These are phyloP conservation scores for Spodoptera littoralis DNA, from an alignment of 2,888 invertebrate species.

Conservation along the genomic window DNA sequence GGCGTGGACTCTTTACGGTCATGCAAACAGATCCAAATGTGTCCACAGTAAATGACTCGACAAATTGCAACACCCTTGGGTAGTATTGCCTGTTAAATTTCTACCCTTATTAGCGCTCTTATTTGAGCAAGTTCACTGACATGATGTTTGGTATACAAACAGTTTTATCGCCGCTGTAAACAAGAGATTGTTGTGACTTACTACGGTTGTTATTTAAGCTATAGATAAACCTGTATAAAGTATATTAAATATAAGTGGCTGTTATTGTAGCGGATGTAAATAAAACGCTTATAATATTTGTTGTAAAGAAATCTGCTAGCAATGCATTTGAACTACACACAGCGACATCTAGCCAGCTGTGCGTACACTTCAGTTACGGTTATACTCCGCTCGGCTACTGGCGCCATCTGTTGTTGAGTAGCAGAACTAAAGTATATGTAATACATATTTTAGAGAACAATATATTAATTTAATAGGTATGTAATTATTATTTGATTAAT, in stretches of 20 bases:
- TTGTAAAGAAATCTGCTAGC: too few relatives aligned
- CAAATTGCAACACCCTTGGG: conserved; percentile 81
- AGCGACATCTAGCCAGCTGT: conserved; percentile 62
- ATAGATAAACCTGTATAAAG: too few relatives aligned
- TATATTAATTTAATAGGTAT: neutral
- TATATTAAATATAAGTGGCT: too few relatives aligned
- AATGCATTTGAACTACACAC: neutral
- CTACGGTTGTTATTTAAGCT: conserved; percentile 10
- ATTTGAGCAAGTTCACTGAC: conserved; percentile 67
- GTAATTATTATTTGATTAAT: too few relatives aligned
- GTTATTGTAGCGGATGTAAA: too few relatives aligned
- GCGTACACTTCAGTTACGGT: neutral
- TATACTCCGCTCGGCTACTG: too few relatives aligned
- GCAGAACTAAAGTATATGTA: conserved; percentile 36
- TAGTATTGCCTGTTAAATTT: conserved; percentile 75
- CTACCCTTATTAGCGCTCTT: conserved; percentile 71
- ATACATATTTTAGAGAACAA: neutral
- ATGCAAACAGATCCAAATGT: conserved; percentile 83
- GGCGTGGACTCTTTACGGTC: conserved; percentile 83
- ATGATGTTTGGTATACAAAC: conserved; percentile 58
- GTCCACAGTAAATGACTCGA: conserved; percentile 78
- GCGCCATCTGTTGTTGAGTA: conserved; percentile 72
- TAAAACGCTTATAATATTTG: too few relatives aligned
- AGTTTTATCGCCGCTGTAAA: conserved; percentile 49
- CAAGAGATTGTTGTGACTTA: conserved; percentile 25